Percentiles rank a stretch among this genome's conserved stretches.
Evolutionary conservation across 2,888 invertebrate species (phyloP).

Genomic region (Ormyrus rosae): DNA sequence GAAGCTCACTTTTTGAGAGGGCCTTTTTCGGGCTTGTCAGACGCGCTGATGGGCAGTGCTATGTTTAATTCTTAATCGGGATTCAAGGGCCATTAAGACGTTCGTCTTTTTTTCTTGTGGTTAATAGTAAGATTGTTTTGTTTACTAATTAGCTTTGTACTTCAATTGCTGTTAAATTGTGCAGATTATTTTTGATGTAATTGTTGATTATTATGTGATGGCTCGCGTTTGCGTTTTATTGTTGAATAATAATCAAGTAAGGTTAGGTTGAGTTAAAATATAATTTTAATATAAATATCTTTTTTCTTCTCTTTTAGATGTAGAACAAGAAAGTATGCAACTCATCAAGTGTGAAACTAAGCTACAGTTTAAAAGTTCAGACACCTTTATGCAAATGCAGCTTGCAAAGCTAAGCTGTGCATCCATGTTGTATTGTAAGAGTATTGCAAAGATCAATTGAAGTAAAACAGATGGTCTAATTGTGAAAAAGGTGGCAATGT

Average conservation of each 20-base stretch:
- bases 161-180: neutral
- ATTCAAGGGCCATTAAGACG: neutral
- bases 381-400: neutral
- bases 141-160: neutral
- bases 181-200: neutral
- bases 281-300: neutral
- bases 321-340: neutral
- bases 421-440: neutral
- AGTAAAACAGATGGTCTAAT: conserved; percentile 56
- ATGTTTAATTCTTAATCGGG: neutral
- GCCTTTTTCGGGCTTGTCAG: neutral
- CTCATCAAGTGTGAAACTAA: no score
- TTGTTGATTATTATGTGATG: no score
- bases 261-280: no score
- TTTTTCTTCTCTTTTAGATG: neutral
- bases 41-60: neutral
- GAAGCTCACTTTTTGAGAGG: conserved; percentile 4
- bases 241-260: no score
- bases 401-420: neutral
- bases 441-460: neutral
- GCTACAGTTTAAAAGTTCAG: no score
- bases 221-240: no score
- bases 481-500: conserved; percentile 64
- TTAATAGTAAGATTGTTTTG: no score
- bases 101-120: no score